A percentile compares a stretch with the other conserved stretches of the same genome.
phyloP scores from a whole-genome alignment of 2,888 invertebrate genomes.

The Herminia tarsipennalis region DNA sequence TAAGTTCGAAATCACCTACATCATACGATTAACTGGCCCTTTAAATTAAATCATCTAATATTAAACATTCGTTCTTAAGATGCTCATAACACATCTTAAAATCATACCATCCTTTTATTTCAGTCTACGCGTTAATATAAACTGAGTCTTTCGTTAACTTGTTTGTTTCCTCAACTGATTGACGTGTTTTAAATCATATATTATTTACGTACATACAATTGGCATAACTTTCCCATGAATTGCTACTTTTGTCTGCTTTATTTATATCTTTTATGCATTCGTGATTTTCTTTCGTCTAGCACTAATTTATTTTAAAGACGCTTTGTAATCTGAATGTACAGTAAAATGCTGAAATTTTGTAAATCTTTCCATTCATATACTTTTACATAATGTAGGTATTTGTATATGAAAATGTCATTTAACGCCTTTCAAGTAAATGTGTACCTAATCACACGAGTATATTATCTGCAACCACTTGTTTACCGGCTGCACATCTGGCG shows the following conservation, averaged over 20 bases:
- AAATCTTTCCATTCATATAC: neutral
- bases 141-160: constrained; percentile 6
- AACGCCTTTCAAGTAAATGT: constrained; percentile 21
- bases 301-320: too few species aligned
- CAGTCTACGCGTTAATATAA: neutral
- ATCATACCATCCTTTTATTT: neutral
- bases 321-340: too few species aligned
- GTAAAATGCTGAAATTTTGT: too few species aligned
- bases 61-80: too few species aligned
- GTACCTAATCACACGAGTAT: constrained; percentile 32
- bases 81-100: neutral
- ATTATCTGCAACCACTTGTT: constrained; percentile 48
- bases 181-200: neutral
- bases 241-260: constrained; percentile 4
- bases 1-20: too few species aligned
- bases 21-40: too few species aligned
- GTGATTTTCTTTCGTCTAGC: constrained; percentile 7
- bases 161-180: neutral
- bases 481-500: constrained; percentile 47
- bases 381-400: neutral
- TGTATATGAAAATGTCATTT: constrained; percentile 12
- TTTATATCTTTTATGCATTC: constrained; percentile 6
- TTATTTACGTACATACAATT: constrained; percentile 2
- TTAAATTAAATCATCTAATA: too few species aligned
- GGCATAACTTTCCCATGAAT: constrained; percentile 8